Percentiles rank a stretch among this genome's conserved stretches.
Conservation (phyloP, 2,113 vertebrate genomes). For the Athene cunicularia region DNA sequence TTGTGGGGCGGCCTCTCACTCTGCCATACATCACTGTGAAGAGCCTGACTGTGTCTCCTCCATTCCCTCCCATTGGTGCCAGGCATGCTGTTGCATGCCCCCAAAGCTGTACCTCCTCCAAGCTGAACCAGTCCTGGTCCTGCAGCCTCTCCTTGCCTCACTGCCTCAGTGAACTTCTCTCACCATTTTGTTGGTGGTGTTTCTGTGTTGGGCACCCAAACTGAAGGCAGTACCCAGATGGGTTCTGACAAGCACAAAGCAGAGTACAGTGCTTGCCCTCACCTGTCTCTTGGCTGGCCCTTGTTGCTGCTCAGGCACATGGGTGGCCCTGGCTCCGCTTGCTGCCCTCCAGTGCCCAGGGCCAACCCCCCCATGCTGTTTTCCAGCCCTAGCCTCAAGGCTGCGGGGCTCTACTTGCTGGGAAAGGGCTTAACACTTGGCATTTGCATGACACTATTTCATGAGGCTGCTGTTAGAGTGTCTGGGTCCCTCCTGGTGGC, state of each 20-base stretch:
- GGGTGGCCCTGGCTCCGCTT: not conserved
- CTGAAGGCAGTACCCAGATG: not conserved
- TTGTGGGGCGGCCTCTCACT: not conserved
- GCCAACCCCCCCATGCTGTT: not conserved
- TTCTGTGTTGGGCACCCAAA: not conserved
- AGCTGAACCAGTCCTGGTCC: not conserved
- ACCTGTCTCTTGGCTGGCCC: not conserved
- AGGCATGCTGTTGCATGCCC: not conserved
- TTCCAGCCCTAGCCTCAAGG: not conserved
- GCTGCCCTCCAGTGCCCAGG: not conserved
- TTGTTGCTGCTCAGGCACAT: not conserved
- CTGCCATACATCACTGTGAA: not conserved
- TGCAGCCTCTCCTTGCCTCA: rapidly evolving
- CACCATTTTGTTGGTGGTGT: rapidly evolving
- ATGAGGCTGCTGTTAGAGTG: not conserved
- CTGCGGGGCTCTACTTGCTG: not conserved
- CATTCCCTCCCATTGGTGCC: rapidly evolving
- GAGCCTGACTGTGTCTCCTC: not conserved
- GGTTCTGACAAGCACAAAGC: not conserved
- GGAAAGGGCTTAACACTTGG: not conserved
- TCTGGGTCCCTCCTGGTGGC: not conserved
- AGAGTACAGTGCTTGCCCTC: not conserved
- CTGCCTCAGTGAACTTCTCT: not conserved
- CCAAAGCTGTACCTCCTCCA: rapidly evolving
- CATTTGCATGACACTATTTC: not conserved